Conservation (phyloP, 2,113 vertebrate species). For the Mesembrinibis cayennensis region DNA sequence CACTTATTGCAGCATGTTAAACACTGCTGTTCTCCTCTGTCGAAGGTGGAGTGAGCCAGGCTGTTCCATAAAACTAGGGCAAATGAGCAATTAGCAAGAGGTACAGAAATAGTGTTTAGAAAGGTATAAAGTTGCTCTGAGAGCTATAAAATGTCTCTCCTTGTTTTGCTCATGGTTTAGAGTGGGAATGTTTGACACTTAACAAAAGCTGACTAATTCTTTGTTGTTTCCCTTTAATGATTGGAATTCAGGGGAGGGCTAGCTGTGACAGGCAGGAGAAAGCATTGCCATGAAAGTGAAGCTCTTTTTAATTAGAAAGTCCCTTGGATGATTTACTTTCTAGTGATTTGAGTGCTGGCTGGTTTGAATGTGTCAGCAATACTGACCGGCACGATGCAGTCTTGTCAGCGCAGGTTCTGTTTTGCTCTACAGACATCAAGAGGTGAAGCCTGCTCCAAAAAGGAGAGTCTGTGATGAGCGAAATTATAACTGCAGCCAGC, state of each 20-base stretch:
- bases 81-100: slow-evolving; percentile 26
- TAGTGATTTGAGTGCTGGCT: not conserved
- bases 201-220: slow-evolving; percentile 39
- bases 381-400: not conserved
- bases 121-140: slow-evolving; percentile 39
- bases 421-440: slow-evolving; percentile 6
- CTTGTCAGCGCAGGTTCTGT: not conserved
- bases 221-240: not conserved
- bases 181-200: slow-evolving; percentile 10
- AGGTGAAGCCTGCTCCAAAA: slow-evolving; percentile 21
- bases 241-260: not conserved
- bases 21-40: not conserved
- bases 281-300: not conserved
- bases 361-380: not conserved
- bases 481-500: slow-evolving; percentile 1
- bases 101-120: not conserved
- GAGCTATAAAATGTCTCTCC: slow-evolving; percentile 14
- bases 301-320: not conserved
- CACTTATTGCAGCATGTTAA: not conserved
- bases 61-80: not conserved
- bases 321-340: slow-evolving; percentile 40
- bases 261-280: not conserved
- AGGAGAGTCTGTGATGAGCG: slow-evolving; percentile 21
- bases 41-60: not conserved
- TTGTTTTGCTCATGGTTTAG: not conserved